Conservation (phyloP, 2,797 vertebrate genomes). For the Hirundo rustica region DNA sequence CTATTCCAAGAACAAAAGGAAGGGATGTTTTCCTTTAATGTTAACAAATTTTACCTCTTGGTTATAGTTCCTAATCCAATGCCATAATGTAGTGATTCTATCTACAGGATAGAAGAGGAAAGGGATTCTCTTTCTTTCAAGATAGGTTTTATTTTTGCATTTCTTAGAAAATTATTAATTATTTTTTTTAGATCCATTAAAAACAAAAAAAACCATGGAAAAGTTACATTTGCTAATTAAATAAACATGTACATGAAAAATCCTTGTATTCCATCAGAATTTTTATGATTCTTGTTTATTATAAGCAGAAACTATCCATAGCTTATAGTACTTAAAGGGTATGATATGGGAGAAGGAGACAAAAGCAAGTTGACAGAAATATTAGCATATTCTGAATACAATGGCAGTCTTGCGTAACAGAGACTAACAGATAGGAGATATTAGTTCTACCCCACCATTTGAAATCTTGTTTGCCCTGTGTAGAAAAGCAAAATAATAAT, state of each 20-base stretch:
- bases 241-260: constrained; percentile 1
- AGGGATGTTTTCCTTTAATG: neutral
- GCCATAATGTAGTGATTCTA: neutral
- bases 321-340: neutral
- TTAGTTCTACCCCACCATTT: neutral
- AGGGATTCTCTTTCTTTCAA: neutral
- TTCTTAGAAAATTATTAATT: neutral
- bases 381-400: neutral
- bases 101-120: neutral
- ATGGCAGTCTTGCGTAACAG: neutral
- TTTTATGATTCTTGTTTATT: neutral
- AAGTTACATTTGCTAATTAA: neutral
- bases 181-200: neutral
- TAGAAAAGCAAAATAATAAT: neutral
- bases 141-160: neutral
- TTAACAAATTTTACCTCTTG: neutral
- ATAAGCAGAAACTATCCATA: neutral
- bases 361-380: constrained; percentile 6
- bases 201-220: neutral
- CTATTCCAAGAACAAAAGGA: neutral
- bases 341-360: neutral
- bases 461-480: neutral
- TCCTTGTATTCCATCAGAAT: neutral
- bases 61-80: neutral
- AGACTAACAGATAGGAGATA: neutral